phyloP scores from a whole-genome alignment of 2,113 vertebrate genomes.

The Puntigrus tetrazona region DNA sequence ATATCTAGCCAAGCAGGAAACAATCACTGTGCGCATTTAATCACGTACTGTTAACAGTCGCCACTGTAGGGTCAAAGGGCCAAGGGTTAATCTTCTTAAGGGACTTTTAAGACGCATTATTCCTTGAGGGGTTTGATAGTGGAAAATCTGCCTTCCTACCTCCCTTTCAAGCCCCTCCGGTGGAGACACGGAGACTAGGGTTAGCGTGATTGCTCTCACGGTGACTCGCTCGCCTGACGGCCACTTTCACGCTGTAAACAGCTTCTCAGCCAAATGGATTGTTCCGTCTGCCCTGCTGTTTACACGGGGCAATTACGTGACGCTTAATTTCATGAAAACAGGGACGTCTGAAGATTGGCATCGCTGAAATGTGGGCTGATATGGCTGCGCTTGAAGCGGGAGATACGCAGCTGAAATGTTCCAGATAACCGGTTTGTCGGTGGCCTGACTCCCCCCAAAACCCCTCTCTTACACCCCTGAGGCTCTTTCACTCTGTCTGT shows the following conservation, averaged over 20 bases:
- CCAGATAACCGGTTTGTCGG: slow-evolving; percentile 58
- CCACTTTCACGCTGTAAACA: slow-evolving; percentile 69
- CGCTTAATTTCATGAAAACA: slow-evolving; percentile 71
- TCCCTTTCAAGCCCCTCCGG: slow-evolving; percentile 20
- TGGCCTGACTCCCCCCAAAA: slow-evolving; percentile 41
- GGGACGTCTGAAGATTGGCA: slow-evolving; percentile 72
- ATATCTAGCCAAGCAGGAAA: slow-evolving; percentile 8
- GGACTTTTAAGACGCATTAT: slow-evolving; percentile 45
- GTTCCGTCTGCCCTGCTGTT: slow-evolving; percentile 70
- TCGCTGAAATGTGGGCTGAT: slow-evolving; percentile 61
- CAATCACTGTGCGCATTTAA: slow-evolving; percentile 6
- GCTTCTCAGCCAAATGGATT: slow-evolving; percentile 59
- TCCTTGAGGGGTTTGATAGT: slow-evolving; percentile 32
- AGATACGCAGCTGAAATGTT: slow-evolving; percentile 58
- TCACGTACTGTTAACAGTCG: slow-evolving; percentile 43
- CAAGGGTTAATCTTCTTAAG: slow-evolving; percentile 36
- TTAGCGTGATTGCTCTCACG: slow-evolving; percentile 55
- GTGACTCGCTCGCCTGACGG: slow-evolving; percentile 44
- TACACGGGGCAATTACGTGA: slow-evolving; percentile 68
- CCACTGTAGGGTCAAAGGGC: slow-evolving; percentile 26
- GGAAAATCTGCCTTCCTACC: slow-evolving; percentile 47
- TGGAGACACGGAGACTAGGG: slow-evolving; percentile 57
- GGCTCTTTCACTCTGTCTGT: slow-evolving; percentile 31
- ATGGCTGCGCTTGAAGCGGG: slow-evolving; percentile 50
- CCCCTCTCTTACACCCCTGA: slow-evolving; percentile 28